Evolutionary conservation across 2,797 vertebrate genomes (phyloP).

Genomic region (Leuciscus waleckii): DNA sequence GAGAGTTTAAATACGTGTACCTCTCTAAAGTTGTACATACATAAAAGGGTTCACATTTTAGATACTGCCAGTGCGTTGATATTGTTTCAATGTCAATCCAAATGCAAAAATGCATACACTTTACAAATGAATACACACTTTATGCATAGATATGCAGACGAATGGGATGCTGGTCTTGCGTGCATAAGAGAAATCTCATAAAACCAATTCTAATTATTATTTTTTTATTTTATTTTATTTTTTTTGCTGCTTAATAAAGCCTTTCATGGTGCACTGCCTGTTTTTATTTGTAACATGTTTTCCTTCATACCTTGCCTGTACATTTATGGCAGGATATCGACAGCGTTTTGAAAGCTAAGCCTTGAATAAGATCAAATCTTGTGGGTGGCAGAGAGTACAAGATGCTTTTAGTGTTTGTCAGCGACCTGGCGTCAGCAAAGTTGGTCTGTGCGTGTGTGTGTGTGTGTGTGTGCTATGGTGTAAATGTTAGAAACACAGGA

Average conservation of each 20-base stretch:
- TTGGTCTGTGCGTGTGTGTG: background rate
- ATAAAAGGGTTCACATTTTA: background rate
- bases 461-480: conserved; percentile 5
- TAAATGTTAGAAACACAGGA: conserved; percentile 6
- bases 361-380: conserved; percentile 80
- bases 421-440: conserved; percentile 68
- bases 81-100: background rate
- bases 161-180: background rate
- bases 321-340: conserved; percentile 80
- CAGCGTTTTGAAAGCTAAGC: conserved; percentile 77
- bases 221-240: background rate
- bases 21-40: background rate
- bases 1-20: background rate
- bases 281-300: background rate
- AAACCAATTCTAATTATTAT: background rate
- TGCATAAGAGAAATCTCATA: background rate
- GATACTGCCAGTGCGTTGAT: background rate
- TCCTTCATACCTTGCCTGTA: conserved; percentile 74
- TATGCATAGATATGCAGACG: background rate
- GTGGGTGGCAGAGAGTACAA: conserved; percentile 79
- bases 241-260: background rate
- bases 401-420: conserved; percentile 78
- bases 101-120: background rate
- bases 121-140: background rate
- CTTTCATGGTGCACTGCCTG: background rate